These are phyloP conservation scores for Scaptomyza polygonia DNA, from an alignment of 2,888 invertebrate species.

Conservation along the genomic window DNA sequence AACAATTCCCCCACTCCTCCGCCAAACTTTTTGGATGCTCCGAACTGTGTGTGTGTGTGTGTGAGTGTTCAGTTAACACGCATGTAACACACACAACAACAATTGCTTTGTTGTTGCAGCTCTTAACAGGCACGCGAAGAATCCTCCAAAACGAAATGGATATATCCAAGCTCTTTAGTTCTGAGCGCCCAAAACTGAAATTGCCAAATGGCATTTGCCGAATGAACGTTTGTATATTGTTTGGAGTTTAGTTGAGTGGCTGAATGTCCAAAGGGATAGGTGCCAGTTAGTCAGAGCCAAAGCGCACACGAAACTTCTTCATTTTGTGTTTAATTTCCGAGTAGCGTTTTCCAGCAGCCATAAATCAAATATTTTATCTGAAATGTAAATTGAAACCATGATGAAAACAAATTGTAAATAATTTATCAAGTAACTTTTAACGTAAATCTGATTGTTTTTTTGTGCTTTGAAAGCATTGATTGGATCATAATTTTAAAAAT, in stretches of 20 bases:
- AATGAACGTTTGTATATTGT: constrained; percentile 9
- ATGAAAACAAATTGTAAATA: neutral
- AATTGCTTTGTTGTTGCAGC: constrained; percentile 62
- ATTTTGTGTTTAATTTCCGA: constrained; percentile 26
- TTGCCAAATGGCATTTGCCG: constrained; percentile 64
- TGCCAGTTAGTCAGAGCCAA: constrained; percentile 13
- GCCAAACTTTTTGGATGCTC: constrained; percentile 41
- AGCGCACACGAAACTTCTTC: neutral
- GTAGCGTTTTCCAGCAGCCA: constrained; percentile 2
- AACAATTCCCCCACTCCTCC: constrained; percentile 63
- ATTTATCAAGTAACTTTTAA: no score
- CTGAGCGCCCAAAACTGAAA: constrained; percentile 48
- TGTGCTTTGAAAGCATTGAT: no score
- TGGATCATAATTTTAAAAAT: no score
- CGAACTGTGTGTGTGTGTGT: constrained; percentile 11
- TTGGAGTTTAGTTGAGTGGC: constrained; percentile 15
- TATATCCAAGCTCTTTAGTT: constrained; percentile 61
- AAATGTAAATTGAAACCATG: neutral
- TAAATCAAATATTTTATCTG: neutral
- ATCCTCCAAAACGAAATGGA: constrained; percentile 75
- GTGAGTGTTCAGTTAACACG: constrained; percentile 60
- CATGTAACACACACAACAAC: constrained; percentile 62
- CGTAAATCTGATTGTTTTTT: no score
- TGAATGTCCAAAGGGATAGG: neutral
- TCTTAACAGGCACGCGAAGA: constrained; percentile 76